A percentile compares a stretch with the other conserved stretches of the same genome.
phyloP scores from a whole-genome alignment of 2,113 vertebrate genomes.

The Sigmodon hispidus region DNA sequence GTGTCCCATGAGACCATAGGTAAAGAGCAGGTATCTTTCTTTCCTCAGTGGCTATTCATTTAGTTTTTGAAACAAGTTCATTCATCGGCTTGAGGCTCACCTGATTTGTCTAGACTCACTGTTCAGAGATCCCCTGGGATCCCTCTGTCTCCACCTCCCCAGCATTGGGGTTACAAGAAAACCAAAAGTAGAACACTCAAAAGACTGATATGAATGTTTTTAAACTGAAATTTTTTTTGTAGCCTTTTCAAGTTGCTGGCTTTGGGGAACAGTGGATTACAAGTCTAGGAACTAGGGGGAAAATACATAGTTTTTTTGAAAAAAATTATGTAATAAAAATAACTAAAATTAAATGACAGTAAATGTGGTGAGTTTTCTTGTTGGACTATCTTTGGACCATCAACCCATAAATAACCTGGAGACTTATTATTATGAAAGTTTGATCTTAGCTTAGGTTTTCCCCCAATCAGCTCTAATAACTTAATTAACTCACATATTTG shows the following conservation, averaged over 20 bases:
- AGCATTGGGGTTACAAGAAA: background rate
- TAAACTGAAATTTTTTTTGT: background rate
- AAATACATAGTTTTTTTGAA: background rate
- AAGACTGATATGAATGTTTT: background rate
- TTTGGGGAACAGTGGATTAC: background rate
- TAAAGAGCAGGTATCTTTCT: background rate
- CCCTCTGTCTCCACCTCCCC: background rate
- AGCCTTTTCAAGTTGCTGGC: background rate
- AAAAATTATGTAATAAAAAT: background rate
- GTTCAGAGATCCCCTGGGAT: too few species aligned
- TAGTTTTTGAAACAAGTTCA: background rate
- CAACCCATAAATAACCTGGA: background rate
- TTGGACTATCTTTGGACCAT: background rate
- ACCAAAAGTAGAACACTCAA: background rate
- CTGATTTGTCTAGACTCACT: background rate
- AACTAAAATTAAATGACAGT: slow-evolving; percentile 19
- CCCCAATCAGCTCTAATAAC: too few species aligned
- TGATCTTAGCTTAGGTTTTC: too few species aligned
- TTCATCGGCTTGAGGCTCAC: background rate
- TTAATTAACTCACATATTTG: too few species aligned
- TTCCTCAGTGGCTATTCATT: background rate
- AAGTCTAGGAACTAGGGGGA: slow-evolving; percentile 16
- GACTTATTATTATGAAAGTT: background rate
- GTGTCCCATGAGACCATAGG: background rate
- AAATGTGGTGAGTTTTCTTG: background rate